phyloP scores from a whole-genome alignment of 2,113 vertebrate species.

The Murina feae region DNA sequence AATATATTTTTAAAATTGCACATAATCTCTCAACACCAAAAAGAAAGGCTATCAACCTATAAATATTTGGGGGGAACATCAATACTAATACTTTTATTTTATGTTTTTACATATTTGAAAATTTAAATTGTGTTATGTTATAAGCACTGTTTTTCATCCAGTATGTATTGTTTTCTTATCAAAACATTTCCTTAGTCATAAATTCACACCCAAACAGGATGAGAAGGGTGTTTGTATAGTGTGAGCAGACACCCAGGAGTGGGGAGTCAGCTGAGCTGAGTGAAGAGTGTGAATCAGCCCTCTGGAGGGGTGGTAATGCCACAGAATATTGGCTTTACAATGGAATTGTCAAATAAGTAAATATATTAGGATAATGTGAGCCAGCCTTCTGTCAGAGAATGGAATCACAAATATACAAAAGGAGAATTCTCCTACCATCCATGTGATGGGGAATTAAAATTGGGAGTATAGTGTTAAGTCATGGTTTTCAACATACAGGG shows the following conservation, averaged over 20 bases:
- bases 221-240: not conserved
- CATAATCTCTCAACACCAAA: not conserved
- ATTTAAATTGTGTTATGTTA: not conserved
- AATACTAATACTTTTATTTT: not conserved
- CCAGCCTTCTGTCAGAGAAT: not conserved
- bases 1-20: not conserved
- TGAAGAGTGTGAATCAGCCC: not conserved
- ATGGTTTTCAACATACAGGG: not conserved
- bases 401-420: not conserved
- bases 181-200: not conserved
- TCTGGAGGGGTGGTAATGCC: not conserved
- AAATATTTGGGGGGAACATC: not conserved
- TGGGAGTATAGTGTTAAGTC: not conserved
- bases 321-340: not conserved
- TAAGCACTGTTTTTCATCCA: not conserved
- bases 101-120: not conserved
- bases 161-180: not conserved
- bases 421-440: not conserved
- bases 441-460: not conserved
- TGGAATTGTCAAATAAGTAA: not conserved
- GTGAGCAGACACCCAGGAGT: not conserved
- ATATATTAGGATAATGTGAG: not conserved
- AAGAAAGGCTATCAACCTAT: not conserved
- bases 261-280: not conserved
- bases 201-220: not conserved